Percentiles rank a stretch among this genome's conserved stretches.
Evolutionary conservation across 2,888 invertebrate species (phyloP).

Genomic region (Oasisia sp.): DNA sequence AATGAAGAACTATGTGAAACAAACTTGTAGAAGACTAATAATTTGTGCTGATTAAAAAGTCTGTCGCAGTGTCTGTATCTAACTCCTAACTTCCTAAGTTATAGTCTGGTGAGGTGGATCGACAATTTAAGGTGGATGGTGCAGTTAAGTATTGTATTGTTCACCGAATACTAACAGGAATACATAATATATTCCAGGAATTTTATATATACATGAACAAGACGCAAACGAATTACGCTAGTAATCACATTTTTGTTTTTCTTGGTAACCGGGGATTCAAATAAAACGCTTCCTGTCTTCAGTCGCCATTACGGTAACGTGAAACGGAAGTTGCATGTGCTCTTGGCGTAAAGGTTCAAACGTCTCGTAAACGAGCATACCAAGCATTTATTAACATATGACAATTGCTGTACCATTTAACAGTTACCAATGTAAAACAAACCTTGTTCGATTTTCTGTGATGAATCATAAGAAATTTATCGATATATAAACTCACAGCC

Average conservation of each 20-base stretch:
- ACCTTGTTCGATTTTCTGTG: neutral
- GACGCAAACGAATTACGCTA: neutral
- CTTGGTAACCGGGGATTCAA: conserved; percentile 9
- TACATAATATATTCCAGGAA: neutral
- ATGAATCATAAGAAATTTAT: conserved; percentile 13
- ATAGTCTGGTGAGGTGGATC: too few relatives aligned
- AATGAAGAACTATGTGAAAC: too few relatives aligned
- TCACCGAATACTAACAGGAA: neutral
- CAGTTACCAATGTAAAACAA: neutral
- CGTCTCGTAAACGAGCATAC: neutral
- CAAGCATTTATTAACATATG: conserved; percentile 4
- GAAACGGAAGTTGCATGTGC: conserved; percentile 17
- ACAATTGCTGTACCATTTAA: conserved; percentile 17
- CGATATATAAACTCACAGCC: conserved; percentile 8
- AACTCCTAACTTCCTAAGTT: too few relatives aligned
- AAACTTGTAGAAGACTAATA: too few relatives aligned
- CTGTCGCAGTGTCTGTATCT: too few relatives aligned
- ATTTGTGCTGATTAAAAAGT: too few relatives aligned
- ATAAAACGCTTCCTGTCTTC: conserved; percentile 17
- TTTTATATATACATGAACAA: neutral
- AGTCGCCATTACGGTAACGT: neutral
- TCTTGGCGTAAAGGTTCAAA: neutral
- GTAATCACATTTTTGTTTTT: conserved; percentile 17
- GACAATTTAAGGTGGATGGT: neutral
- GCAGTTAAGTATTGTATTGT: neutral